Conservation (phyloP, 2,888 invertebrate species). For the Parasteatoda lunata region DNA sequence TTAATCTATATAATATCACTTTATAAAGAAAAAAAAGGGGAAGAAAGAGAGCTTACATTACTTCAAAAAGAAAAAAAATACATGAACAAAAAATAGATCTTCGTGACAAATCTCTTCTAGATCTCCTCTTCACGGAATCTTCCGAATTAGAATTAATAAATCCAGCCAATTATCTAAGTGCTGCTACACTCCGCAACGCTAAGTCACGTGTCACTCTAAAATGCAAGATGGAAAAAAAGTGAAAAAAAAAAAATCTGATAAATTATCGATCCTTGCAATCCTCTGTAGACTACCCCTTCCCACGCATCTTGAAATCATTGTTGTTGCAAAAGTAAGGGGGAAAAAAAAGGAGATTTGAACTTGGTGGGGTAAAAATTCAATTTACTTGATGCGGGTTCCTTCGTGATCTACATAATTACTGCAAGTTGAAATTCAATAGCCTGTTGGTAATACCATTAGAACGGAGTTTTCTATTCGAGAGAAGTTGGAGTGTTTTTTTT, state of each 20-base stretch:
- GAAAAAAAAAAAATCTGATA: conserved; percentile 2
- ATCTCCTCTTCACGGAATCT: neutral
- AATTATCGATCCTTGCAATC: conserved; percentile 42
- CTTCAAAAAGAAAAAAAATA: too few relatives aligned
- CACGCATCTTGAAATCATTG: conserved; percentile 21
- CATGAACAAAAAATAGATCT: neutral
- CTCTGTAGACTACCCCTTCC: conserved; percentile 4
- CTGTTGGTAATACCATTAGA: conserved; percentile 65
- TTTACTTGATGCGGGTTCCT: conserved; percentile 52
- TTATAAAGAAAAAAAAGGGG: too few relatives aligned
- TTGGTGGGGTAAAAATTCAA: conserved; percentile 56
- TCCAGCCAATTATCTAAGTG: conserved; percentile 41
- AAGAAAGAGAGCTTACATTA: too few relatives aligned
- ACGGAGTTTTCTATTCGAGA: conserved; percentile 29
- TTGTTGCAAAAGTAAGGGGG: conserved; percentile 21
- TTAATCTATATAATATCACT: too few relatives aligned
- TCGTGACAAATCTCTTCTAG: neutral
- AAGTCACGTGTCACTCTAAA: conserved; percentile 2
- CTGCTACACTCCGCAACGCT: conserved; percentile 2
- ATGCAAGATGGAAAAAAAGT: neutral
- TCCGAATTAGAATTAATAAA: conserved; percentile 11
- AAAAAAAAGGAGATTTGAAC: conserved; percentile 13
- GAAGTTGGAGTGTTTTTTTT: conserved; percentile 26
- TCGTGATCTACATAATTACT: conserved; percentile 64
- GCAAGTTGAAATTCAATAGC: conserved; percentile 65